Evolutionary conservation across 2,113 vertebrate species (phyloP), one percentile per base, ranked within the genome.

Genomic region (Podarcis raffonei): DNA sequence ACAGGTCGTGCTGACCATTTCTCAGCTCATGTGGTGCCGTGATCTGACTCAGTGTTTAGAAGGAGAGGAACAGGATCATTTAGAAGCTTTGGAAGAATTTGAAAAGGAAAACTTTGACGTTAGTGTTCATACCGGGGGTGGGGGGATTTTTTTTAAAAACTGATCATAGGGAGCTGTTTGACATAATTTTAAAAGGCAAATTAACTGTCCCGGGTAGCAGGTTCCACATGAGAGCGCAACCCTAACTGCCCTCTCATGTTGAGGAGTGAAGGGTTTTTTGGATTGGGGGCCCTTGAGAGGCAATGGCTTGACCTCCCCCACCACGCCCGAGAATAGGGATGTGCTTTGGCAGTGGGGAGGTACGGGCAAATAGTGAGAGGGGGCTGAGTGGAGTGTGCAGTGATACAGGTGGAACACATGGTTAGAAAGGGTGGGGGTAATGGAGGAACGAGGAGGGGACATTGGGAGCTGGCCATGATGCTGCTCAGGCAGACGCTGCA

Each of bases 21-120:
- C 98, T 62, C 97, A 98, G 90, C 91, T 98, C 86, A 98, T 98
- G 98, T 98, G 97, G 97, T 98, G 97, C 91, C 96, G 94, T 16
- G 97, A 98, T 88, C 93, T 98, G 94, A 97, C 97, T 0, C 94
- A 95, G 53, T 97, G 97, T 87, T 94, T 98, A 71, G 97, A 97
- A 88, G 94, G 93, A 69, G 94, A 96, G 48, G 79, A 92, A 13
- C 95, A 94, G 1, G 89, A 96, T 87, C 96, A 91, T 75, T 81
- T 97, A 87, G 91, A 96, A 86, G 96, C 97, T 35, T 91, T 98
- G 87, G 95, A 95, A 91, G 72, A 94, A 75, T 98, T 98, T 96
- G 97, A 98, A 95, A 93, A 86, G 83, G 94, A 95, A 5, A 98
- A 97, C 93, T 95, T 98, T 96, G 94, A 98, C 93, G 97, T 98